Conservation (phyloP, 2,113 vertebrate species). For the Oryzias celebensis region DNA sequence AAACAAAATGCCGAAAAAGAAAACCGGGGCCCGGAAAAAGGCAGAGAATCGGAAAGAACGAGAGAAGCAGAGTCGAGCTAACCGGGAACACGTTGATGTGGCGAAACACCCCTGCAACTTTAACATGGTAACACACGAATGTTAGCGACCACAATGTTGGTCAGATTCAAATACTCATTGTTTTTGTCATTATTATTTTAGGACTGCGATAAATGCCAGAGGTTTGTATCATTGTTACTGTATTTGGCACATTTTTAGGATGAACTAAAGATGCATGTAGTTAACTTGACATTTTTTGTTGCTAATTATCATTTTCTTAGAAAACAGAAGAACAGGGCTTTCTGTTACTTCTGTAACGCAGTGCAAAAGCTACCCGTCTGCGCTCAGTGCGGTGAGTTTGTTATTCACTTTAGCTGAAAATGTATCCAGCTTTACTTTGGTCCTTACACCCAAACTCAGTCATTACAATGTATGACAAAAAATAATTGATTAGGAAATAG, state of each 20-base stretch:
- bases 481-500: too few relatives aligned
- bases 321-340: conserved; percentile 97
- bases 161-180: neutral
- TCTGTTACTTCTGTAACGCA: conserved; percentile 95
- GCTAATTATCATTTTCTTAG: conserved; percentile 69
- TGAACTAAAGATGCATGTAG: neutral
- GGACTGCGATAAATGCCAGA: conserved; percentile 98
- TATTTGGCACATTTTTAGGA: neutral
- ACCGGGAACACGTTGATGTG: conserved; percentile 85
- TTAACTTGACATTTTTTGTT: neutral
- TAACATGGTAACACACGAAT: conserved; percentile 74
- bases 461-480: too few relatives aligned
- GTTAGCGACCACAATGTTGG: neutral
- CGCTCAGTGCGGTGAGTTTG: conserved; percentile 93
- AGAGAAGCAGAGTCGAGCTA: conserved; percentile 90
- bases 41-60: conserved; percentile 93
- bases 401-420: neutral
- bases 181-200: conserved; percentile 57
- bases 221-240: conserved; percentile 73
- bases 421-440: neutral
- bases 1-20: conserved; percentile 92
- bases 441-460: too few relatives aligned
- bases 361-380: conserved; percentile 96
- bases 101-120: conserved; percentile 95
- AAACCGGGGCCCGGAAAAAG: conserved; percentile 96